A percentile compares a stretch with the other conserved stretches of the same genome.
Conservation (phyloP, 2,113 vertebrate genomes). For the Pipra filicauda region DNA sequence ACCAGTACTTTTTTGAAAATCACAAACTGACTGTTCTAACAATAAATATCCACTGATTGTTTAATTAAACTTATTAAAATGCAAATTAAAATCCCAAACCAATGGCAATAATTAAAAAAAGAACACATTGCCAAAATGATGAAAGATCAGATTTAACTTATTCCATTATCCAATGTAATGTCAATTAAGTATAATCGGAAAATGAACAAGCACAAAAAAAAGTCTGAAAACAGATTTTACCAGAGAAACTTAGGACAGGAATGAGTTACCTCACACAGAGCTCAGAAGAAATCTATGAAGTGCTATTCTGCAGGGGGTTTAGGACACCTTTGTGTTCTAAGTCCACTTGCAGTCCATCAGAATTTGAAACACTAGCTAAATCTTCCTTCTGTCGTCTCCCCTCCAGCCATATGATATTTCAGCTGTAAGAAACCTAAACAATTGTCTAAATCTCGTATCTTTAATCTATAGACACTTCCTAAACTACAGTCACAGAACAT, state of each 20-base stretch:
- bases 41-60: slow-evolving; percentile 23
- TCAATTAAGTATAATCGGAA: slow-evolving; percentile 23
- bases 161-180: not conserved
- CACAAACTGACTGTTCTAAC: not conserved
- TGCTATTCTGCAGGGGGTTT: not conserved
- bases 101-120: not conserved
- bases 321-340: not conserved
- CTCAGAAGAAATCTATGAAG: not conserved
- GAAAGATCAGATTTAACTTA: slow-evolving; percentile 25
- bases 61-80: slow-evolving; percentile 50
- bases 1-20: not conserved
- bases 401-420: not conserved
- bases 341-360: not conserved
- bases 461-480: not conserved
- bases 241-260: not conserved
- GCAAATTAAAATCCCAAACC: slow-evolving; percentile 21
- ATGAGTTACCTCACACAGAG: not conserved
- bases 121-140: not conserved
- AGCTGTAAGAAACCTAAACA: not conserved
- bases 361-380: not conserved
- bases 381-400: not conserved
- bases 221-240: not conserved
- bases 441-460: not conserved
- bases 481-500: not conserved
- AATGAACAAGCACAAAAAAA: not conserved